phyloP scores from a whole-genome alignment of 2,888 invertebrate genomes.

The Axea sp. region DNA sequence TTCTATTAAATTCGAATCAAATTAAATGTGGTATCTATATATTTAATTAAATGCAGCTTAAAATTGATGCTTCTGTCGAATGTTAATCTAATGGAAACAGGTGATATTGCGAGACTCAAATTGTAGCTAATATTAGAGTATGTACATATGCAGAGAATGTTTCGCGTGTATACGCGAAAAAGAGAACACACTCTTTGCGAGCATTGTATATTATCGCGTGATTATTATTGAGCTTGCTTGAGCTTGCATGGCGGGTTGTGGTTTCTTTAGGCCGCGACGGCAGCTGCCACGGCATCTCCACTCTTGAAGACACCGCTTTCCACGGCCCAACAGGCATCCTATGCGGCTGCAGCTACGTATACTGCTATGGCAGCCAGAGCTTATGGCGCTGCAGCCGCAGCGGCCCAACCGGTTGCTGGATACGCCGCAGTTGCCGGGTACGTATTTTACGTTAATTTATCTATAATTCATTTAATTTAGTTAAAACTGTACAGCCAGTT shows the following conservation, averaged over 20 bases:
- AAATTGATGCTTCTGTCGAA: conserved; percentile 37
- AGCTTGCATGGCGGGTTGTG: conserved; percentile 77
- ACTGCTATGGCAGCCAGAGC: conserved; percentile 92
- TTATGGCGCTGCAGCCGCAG: conserved; percentile 87
- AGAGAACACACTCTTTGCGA: conserved; percentile 58
- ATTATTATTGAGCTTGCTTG: conserved; percentile 76
- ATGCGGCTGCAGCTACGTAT: conserved; percentile 92
- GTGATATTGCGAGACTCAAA: conserved; percentile 57
- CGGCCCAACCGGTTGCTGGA: conserved; percentile 86
- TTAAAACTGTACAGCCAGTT: no score
- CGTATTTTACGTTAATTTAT: conserved; percentile 13
- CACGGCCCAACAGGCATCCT: conserved; percentile 91
- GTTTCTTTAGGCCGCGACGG: conserved; percentile 82
- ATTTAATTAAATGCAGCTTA: no score
- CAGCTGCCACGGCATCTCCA: conserved; percentile 88
- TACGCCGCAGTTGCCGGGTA: conserved; percentile 87
- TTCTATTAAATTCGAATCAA: no score
- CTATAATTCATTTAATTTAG: no score
- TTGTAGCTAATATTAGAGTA: conserved; percentile 63
- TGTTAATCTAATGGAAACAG: conserved; percentile 45
- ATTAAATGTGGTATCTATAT: no score
- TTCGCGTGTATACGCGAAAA: conserved; percentile 55
- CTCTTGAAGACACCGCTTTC: conserved; percentile 91
- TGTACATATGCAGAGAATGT: conserved; percentile 57
- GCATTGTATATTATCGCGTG: conserved; percentile 64